These are phyloP conservation scores for Henricia sp. DNA, from an alignment of 53 echinoderm and acorn worm species.

Conservation along the genomic window DNA sequence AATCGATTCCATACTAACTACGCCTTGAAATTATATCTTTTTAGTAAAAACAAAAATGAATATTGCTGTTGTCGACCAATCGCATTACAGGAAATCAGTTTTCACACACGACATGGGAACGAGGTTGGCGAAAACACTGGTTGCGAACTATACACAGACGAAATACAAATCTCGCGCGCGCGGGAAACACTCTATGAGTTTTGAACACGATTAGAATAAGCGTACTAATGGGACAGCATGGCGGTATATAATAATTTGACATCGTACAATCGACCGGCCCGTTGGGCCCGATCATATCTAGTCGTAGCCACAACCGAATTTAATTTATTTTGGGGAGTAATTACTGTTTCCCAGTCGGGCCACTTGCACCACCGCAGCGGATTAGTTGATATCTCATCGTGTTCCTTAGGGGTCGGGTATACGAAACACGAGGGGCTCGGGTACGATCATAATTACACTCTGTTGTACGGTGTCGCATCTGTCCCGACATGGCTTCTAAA, in stretches of 20 bases:
- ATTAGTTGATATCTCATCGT: conserved; percentile 47
- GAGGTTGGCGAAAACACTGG: neutral
- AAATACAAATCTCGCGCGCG: neutral
- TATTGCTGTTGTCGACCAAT: too few relatives aligned
- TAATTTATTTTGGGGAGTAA: conserved; percentile 58
- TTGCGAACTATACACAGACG: neutral
- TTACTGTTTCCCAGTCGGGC: conserved; percentile 46
- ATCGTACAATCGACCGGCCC: conserved; percentile 44
- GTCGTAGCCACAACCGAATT: conserved; percentile 42
- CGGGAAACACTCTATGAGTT: neutral
- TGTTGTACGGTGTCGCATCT: conserved; percentile 29
- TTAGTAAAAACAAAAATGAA: too few relatives aligned
- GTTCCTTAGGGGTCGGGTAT: conserved; percentile 16
- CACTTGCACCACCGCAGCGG: conserved; percentile 44
- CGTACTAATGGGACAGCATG: conserved; percentile 27
- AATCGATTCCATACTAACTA: too few relatives aligned
- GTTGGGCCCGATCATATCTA: conserved; percentile 52
- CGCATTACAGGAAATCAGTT: too few relatives aligned
- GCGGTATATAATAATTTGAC: conserved; percentile 56
- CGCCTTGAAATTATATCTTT: too few relatives aligned
- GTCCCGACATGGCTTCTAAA: conserved; percentile 6
- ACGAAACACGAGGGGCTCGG: conserved; percentile 1
- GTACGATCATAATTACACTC: conserved; percentile 12
- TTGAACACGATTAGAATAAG: conserved; percentile 32
- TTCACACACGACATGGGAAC: too few relatives aligned